Base-by-base conservation (phyloP, 2,113 vertebrate genomes). In the Sinocyclocheilus anophthalmus region DNA sequence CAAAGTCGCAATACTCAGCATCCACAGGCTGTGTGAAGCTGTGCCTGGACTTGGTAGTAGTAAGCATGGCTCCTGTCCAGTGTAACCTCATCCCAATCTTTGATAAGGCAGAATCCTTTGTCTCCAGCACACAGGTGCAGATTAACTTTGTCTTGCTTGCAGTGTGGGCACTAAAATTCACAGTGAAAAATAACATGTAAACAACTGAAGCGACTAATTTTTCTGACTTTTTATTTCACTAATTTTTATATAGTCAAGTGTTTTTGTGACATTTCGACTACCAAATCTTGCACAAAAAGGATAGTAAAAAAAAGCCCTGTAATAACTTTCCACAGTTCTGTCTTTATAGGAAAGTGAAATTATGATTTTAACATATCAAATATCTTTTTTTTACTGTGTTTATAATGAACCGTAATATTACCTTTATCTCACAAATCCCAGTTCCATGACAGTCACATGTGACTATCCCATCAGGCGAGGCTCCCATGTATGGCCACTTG, bases 401-500 rank as follows among this genome's bases (percentile, higher is more conserved):
- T 45, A 45, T 45, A 45, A 45, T 45, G 42, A 45, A 45, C 6
- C 1, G 42, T 45, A 45, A 45, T 45, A 45, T 45, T 45, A 53
- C 85, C 85, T 86, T 86, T 18, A 86, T 81, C 63, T 86, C 85
- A 0, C 85, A 81, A 14, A 81, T 80, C 4, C 84, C 76, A 69
- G 76, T 72, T 86, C 76, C 76, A 16, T 86, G 84, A 86, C 84
- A 81, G 42, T 70, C 22, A 11, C 84, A 86, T 4, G 65, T 10
- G 63, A 86, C 84, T 59, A 81, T 73, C 50, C 85, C 77, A 81
- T 86, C 85, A 39, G 76, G 76, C 0, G 65, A 86, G 42, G 76
- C 5, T 12, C 85, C 65, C 76, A 86, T 86, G 63, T 80, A 86
- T 70, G 85, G 77, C 76, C 77, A 86, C 63, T 86, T 86, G 45